Evolutionary conservation across 2,888 invertebrate genomes (phyloP).

Genomic region (Apoderus coryli): DNA sequence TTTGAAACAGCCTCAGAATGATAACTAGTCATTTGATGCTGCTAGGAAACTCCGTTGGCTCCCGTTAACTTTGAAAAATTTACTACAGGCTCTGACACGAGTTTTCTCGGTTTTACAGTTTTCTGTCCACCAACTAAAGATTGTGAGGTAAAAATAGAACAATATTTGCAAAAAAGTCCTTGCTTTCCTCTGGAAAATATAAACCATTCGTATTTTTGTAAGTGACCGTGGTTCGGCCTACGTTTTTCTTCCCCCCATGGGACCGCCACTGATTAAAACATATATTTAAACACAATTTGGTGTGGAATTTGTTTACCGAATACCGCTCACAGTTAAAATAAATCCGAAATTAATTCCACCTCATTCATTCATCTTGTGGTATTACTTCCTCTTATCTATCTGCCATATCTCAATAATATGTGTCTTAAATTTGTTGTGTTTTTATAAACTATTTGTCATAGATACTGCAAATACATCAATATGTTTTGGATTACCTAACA

Average conservation of each 20-base stretch:
- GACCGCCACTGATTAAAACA: too few relatives aligned
- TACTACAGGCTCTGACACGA: neutral
- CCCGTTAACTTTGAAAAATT: slow-evolving; percentile 1
- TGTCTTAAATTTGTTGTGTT: too few relatives aligned
- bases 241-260: slow-evolving; percentile 4
- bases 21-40: slow-evolving; percentile 1
- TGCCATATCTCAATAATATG: too few relatives aligned
- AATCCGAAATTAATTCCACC: too few relatives aligned
- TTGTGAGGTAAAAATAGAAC: neutral
- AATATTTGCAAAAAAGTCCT: slow-evolving; percentile 2
- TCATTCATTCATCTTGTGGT: too few relatives aligned
- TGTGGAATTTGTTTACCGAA: too few relatives aligned
- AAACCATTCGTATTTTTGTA: slow-evolving; percentile 3
- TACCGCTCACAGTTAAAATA: too few relatives aligned
- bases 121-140: slow-evolving; percentile 1
- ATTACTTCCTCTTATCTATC: too few relatives aligned
- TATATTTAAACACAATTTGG: too few relatives aligned
- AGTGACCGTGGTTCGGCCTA: slow-evolving; percentile 4
- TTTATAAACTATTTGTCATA: too few relatives aligned
- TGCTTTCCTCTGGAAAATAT: slow-evolving; percentile 5
- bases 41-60: neutral
- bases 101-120: slow-evolving; percentile 1
- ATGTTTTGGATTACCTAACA: too few relatives aligned
- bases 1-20: neutral
- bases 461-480: too few relatives aligned